These are phyloP conservation scores for Drosophila orosa DNA, from an alignment of 1,140 invertebrate genomes.

Conservation along the genomic window DNA sequence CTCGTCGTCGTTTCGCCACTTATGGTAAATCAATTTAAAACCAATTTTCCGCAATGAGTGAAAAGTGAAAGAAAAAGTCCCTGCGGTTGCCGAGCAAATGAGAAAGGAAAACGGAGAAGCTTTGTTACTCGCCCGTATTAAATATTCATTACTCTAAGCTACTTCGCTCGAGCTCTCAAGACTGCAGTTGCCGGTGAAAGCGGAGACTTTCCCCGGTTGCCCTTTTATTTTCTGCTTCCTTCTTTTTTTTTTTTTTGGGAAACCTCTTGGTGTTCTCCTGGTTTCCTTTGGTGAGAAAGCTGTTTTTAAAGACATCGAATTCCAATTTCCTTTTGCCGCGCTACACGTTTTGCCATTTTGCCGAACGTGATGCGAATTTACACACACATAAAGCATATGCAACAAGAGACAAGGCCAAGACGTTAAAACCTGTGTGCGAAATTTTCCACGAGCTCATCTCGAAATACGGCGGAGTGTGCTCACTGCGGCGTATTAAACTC, in stretches of 20 bases:
- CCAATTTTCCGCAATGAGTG: slow-evolving; percentile 71
- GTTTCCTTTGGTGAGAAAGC: slow-evolving; percentile 47
- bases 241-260: slow-evolving; percentile 12
- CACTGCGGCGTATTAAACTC: slow-evolving; percentile 46
- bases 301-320: slow-evolving; percentile 79
- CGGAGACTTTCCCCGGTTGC: slow-evolving; percentile 3
- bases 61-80: slow-evolving; percentile 43
- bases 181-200: slow-evolving; percentile 39
- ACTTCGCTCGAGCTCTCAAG: slow-evolving; percentile 46
- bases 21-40: slow-evolving; percentile 83
- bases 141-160: slow-evolving; percentile 80
- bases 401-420: slow-evolving; percentile 37
- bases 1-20: slow-evolving; percentile 30
- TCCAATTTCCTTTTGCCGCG: slow-evolving; percentile 70
- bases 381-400: slow-evolving; percentile 61
- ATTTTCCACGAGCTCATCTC: slow-evolving; percentile 21
- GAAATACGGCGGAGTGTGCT: slow-evolving; percentile 34
- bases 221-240: not conserved
- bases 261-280: slow-evolving; percentile 3
- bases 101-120: slow-evolving; percentile 46
- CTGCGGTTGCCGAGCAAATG: slow-evolving; percentile 67
- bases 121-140: slow-evolving; percentile 61
- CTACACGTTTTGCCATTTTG: slow-evolving; percentile 72
- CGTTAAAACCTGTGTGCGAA: slow-evolving; percentile 6
- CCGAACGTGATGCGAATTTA: slow-evolving; percentile 72